These are phyloP conservation scores for Drosophila subquinaria DNA, from an alignment of 2,888 invertebrate species.

Conservation along the genomic window DNA sequence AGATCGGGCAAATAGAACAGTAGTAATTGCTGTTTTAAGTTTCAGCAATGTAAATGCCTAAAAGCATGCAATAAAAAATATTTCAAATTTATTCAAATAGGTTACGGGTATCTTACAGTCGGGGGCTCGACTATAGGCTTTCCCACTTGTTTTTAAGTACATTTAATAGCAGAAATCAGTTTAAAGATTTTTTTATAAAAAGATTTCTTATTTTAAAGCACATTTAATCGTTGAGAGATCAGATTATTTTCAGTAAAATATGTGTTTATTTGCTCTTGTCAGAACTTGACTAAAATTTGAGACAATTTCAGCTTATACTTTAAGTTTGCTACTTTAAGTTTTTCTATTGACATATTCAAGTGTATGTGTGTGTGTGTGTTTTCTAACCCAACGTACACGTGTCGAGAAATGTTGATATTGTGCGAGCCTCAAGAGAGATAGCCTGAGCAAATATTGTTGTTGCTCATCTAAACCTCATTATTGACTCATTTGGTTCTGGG, in stretches of 20 bases:
- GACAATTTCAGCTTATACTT: neutral
- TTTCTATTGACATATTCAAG: neutral
- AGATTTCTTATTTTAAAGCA: too few species aligned
- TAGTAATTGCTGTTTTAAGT: too few species aligned
- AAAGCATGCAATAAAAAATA: too few species aligned
- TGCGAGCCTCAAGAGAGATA: slow-evolving; percentile 22
- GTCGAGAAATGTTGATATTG: slow-evolving; percentile 34
- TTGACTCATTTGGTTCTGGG: slow-evolving; percentile 66
- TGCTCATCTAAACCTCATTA: slow-evolving; percentile 71
- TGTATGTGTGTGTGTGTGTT: slow-evolving; percentile 4
- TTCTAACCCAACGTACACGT: slow-evolving; percentile 24
- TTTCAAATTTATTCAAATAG: too few species aligned
- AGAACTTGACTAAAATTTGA: neutral
- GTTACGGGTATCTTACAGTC: too few species aligned
- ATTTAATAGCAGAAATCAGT: too few species aligned
- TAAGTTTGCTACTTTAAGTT: slow-evolving; percentile 1
- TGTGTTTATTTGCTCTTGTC: neutral
- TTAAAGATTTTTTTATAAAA: too few species aligned
- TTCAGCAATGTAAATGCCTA: too few species aligned
- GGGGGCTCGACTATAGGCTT: too few species aligned
- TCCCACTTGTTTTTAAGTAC: too few species aligned
- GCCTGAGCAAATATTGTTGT: slow-evolving; percentile 52
- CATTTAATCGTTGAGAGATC: too few species aligned
- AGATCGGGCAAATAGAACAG: too few species aligned
- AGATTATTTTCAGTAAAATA: neutral